Evolutionary conservation across 2,113 vertebrate genomes (phyloP).

Genomic region (Cavia porcellus): DNA sequence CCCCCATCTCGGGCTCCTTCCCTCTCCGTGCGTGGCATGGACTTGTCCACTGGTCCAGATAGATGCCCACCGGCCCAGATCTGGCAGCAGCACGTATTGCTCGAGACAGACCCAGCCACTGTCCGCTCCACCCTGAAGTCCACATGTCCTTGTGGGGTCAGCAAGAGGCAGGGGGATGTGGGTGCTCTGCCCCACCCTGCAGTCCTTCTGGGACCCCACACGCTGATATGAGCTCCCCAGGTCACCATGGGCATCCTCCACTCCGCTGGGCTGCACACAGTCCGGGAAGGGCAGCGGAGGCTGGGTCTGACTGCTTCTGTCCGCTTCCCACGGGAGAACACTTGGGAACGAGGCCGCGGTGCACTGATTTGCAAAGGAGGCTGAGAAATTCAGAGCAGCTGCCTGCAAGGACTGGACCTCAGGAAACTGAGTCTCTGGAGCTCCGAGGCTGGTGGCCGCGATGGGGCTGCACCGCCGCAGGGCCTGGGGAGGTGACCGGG

Average conservation of each 20-base stretch:
- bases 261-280: no score
- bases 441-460: no score
- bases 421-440: background rate
- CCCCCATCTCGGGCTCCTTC: background rate
- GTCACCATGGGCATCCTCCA: accelerated
- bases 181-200: accelerated
- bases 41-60: background rate
- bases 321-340: background rate
- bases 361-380: background rate
- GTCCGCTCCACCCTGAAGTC: accelerated
- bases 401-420: background rate
- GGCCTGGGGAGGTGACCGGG: background rate
- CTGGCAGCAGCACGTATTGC: background rate
- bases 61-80: accelerated
- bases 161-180: no score
- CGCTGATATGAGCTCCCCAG: no score
- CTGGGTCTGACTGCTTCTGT: no score
- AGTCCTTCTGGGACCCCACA: accelerated
- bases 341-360: background rate
- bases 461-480: background rate
- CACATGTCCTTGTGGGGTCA: accelerated
- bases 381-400: background rate
- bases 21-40: accelerated
- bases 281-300: accelerated
- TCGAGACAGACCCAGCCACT: background rate